phyloP scores from a whole-genome alignment of 2,888 invertebrate species.

The Drosophila sordidula region DNA sequence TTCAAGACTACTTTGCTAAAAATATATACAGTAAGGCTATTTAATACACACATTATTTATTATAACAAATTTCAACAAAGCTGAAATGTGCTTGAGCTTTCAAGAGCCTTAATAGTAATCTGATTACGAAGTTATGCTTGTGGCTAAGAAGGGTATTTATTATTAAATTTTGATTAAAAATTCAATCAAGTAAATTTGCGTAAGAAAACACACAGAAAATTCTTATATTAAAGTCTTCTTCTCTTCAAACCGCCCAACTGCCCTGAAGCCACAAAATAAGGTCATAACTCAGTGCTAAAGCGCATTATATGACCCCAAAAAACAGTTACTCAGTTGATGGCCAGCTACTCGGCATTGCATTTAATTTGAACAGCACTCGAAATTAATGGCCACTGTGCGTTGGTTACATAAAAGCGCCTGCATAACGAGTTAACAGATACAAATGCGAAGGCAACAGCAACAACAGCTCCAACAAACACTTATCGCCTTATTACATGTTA shows the following conservation, averaged over 20 bases:
- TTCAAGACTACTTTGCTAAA: too few relatives aligned
- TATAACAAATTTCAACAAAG: too few relatives aligned
- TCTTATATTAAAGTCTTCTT: conserved; percentile 7
- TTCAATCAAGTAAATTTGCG: not conserved
- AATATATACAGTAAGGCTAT: too few relatives aligned
- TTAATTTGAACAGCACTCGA: conserved; percentile 60
- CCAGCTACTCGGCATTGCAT: conserved; percentile 40
- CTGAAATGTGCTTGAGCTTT: too few relatives aligned
- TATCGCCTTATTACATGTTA: conserved; percentile 48
- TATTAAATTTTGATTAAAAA: too few relatives aligned
- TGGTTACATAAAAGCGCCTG: conserved; percentile 40
- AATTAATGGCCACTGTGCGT: conserved; percentile 60
- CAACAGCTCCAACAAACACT: conserved; percentile 20
- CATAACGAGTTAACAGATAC: conserved; percentile 23
- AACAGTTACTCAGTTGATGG: conserved; percentile 40
- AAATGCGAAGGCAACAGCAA: conserved; percentile 33
- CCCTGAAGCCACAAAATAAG: conserved; percentile 13
- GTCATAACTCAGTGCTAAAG: conserved; percentile 38
- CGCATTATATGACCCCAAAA: conserved; percentile 12
- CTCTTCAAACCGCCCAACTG: not conserved
- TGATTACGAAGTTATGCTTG: too few relatives aligned
- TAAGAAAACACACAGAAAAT: not conserved
- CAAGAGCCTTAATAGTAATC: too few relatives aligned
- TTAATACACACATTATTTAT: too few relatives aligned
- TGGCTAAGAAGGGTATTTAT: too few relatives aligned